Base-by-base conservation (phyloP, 1,140 invertebrate species). In the Bombus affinis region DNA sequence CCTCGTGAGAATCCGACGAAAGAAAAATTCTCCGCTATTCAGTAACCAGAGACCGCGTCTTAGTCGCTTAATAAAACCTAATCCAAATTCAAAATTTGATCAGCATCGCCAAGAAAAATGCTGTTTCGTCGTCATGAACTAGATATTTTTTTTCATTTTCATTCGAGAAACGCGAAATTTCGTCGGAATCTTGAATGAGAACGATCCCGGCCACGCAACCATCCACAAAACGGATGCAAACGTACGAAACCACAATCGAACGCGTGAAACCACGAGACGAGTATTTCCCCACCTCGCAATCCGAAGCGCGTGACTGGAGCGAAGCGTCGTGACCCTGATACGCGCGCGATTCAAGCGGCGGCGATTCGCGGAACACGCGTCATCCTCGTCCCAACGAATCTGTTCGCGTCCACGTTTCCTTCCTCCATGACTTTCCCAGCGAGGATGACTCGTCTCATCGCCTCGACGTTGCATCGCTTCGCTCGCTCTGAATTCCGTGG, bases 291-390 rank as follows among this genome's bases (percentile, higher is more conserved):
- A 65, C 35, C 47, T 53, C 28, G n/a, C 35, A 12, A 57, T 32
- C n/a, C 53, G 68, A 32, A 47, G 59, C 83, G 86, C 65, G 76
- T 78, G 88, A 86, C 76, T 90, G 72, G 77, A 65, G 80, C 77
- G 87, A 70, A 75, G 68, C 88, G 35, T 53, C 59, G 77, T 91
- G 87, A 90, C 91, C 90, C 90, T 91, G 88, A 91, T 91, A 76
- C 53, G 57, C 73, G 57, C 42, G 37, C 85, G 80, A 79, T 88
- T 62, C 68, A 32, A 37, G 81, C 77, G 15, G 72, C 44, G n/a
- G 82, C 71, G 76, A 80, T 87, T 88, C 79, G 78, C 79, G 87
- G 85, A 90, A 89, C 85, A 37, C 83, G 83, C 89, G 85, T 90
- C 87, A 86, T 89, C 74, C 71, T 86, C 76, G 62, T 85, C 71